Evolutionary conservation across 2,797 vertebrate species (phyloP), one percentile per base, ranked within the genome.

Genomic region (Ctenochaetus hawaiiensis): DNA sequence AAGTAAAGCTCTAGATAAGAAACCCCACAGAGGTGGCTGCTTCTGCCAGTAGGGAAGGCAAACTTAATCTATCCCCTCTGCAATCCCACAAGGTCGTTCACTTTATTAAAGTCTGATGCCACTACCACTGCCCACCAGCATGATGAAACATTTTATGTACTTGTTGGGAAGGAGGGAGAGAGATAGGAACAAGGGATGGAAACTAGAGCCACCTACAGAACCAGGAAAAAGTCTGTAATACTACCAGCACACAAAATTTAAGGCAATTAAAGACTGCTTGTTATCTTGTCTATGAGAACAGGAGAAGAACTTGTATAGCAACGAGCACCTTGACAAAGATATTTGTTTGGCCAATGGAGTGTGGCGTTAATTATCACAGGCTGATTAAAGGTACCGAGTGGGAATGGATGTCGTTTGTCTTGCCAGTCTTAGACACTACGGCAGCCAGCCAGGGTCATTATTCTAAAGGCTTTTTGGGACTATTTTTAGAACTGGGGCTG

Each of bases 41-140:
- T 90, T 92, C 92, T 91, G 93, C 91, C 90, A 87, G 91, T 91
- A 94, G 93, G 96, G 94, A 94, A 97, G 91, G 92, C 92, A 96
- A 95, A 93, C 91, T 96, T 97, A 96, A 97, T 98, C 96, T 97
- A 95, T 96, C 96, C 95, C 95, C 92, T 94, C 93, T 93, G 94
- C 87, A 93, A 93, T 96, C 95, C 95, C 94, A 92, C 95, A 97
- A 97, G 96, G 95, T 96, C 94, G 91, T 94, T 94, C 91, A 95
- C 94, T 97, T 97, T 97, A 97, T 97, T 98, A 97, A 98, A 96
- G 94, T 96, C 96, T 95, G 95, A 93, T 94, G 96, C 91, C 77
- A 84, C 82, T 57, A 83, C 94, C 91, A 44, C 77, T 87, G 95
- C 87, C 78, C 81, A 87, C 85, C 83, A 84, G 75, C 93, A 89